Evolutionary conservation across 2,113 vertebrate species (phyloP).

Genomic region (Gadus chalcogrammus): DNA sequence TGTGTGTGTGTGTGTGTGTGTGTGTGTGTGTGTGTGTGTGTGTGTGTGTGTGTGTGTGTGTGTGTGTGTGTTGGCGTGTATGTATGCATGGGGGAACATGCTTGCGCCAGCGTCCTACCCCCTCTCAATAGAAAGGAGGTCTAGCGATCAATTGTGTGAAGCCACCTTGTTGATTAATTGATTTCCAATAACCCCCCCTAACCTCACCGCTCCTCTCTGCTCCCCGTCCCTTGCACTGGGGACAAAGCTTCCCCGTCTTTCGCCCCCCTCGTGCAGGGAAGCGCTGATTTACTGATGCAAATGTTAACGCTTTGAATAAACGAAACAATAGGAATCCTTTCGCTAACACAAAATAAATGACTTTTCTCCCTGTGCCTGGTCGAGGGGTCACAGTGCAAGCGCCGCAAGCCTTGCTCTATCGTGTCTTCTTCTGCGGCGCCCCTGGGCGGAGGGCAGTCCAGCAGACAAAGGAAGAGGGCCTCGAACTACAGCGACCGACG

Average conservation of each 20-base stretch:
- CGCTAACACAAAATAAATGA: too few relatives aligned
- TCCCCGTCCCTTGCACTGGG: not conserved
- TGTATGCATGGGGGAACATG: not conserved
- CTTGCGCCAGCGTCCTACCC: not conserved
- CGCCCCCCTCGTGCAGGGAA: not conserved
- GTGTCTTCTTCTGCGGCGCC: too few relatives aligned
- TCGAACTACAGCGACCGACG: too few relatives aligned
- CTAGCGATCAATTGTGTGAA: constrained; percentile 37
- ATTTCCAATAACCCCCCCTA: constrained; percentile 44
- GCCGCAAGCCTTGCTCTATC: too few relatives aligned
- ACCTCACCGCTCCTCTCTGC: constrained; percentile 10
- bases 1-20: not conserved
- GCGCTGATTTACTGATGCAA: too few relatives aligned
- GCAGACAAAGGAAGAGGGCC: too few relatives aligned
- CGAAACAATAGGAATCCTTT: too few relatives aligned
- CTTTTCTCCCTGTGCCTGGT: too few relatives aligned
- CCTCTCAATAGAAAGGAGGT: constrained; percentile 9
- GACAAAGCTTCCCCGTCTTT: constrained; percentile 29
- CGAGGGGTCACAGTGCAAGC: too few relatives aligned
- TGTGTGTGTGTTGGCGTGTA: constrained; percentile 1
- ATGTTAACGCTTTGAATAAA: too few relatives aligned
- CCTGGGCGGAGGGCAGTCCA: too few relatives aligned
- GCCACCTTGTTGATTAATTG: constrained; percentile 48
- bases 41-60: constrained; percentile 10
- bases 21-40: not conserved